Evolutionary conservation across 2,888 invertebrate species (phyloP).

Genomic region (Drosophila ochracea): DNA sequence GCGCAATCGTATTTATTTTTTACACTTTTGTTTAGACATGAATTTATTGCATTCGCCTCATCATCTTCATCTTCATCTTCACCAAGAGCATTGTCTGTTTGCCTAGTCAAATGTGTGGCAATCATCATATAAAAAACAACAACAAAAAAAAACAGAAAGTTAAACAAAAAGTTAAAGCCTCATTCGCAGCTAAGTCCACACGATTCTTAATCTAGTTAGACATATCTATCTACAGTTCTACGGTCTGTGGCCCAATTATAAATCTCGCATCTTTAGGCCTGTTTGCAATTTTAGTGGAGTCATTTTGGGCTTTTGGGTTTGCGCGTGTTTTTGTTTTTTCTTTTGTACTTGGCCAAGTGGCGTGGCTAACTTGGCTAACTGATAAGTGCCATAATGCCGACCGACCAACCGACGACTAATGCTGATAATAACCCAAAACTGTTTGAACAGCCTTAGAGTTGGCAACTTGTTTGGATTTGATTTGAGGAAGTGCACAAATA

Average conservation of each 20-base stretch:
- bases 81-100: constrained; percentile 37
- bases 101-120: constrained; percentile 66
- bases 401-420: constrained; percentile 15
- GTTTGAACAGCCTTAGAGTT: constrained; percentile 53
- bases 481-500: constrained; percentile 68
- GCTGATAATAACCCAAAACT: constrained; percentile 58
- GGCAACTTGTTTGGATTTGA: constrained; percentile 28
- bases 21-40: constrained; percentile 81
- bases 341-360: constrained; percentile 11
- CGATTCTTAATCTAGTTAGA: constrained; percentile 35
- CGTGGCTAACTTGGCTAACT: constrained; percentile 26
- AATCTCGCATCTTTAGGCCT: constrained; percentile 53
- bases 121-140: constrained; percentile 36
- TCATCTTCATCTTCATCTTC: constrained; percentile 19
- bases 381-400: constrained; percentile 48
- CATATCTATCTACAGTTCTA: constrained; percentile 39
- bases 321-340: constrained; percentile 38
- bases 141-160: background rate
- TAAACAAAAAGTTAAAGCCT: constrained; percentile 30
- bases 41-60: constrained; percentile 64
- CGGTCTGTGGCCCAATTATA: constrained; percentile 33
- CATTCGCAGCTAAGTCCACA: constrained; percentile 29
- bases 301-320: constrained; percentile 16
- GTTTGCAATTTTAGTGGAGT: constrained; percentile 47
- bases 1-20: constrained; percentile 70